These are phyloP conservation scores for Melinaea menophilus DNA, from an alignment of 2,888 invertebrate species.

Conservation along the genomic window DNA sequence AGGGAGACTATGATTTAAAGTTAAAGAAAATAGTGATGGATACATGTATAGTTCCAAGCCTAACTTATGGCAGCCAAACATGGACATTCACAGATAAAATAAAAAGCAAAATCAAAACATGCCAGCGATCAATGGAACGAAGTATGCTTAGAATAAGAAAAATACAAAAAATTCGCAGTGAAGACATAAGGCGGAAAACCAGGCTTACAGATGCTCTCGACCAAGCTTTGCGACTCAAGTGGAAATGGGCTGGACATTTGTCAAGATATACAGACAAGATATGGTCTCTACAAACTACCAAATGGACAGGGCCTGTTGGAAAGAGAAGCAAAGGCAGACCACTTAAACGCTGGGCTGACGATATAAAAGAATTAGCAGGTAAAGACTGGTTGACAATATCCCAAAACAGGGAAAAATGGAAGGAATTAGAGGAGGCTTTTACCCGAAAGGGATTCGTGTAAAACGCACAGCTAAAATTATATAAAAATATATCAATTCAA, in stretches of 20 bases:
- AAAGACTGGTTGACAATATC: constrained; percentile 17
- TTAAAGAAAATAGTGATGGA: background rate
- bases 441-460: constrained; percentile 2
- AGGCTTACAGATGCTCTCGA: constrained; percentile 6
- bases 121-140: constrained; percentile 5
- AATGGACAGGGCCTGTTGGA: constrained; percentile 11
- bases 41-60: background rate
- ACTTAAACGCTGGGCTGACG: constrained; percentile 21
- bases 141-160: constrained; percentile 2
- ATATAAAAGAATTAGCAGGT: constrained; percentile 17
- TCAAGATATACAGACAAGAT: constrained; percentile 7
- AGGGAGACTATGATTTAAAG: background rate
- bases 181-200: constrained; percentile 2
- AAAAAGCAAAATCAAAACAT: constrained; percentile 1
- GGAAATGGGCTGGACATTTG: constrained; percentile 4
- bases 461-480: no score
- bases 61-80: background rate
- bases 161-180: constrained; percentile 1
- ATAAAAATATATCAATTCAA: no score
- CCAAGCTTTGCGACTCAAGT: background rate
- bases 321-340: constrained; percentile 21
- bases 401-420: constrained; percentile 20
- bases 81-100: constrained; percentile 13
- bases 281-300: constrained; percentile 14
- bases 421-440: constrained; percentile 26